A percentile compares a stretch with the other conserved stretches of the same genome.
phyloP scores from a whole-genome alignment of 2,113 vertebrate genomes.

The Alouatta palliata region DNA sequence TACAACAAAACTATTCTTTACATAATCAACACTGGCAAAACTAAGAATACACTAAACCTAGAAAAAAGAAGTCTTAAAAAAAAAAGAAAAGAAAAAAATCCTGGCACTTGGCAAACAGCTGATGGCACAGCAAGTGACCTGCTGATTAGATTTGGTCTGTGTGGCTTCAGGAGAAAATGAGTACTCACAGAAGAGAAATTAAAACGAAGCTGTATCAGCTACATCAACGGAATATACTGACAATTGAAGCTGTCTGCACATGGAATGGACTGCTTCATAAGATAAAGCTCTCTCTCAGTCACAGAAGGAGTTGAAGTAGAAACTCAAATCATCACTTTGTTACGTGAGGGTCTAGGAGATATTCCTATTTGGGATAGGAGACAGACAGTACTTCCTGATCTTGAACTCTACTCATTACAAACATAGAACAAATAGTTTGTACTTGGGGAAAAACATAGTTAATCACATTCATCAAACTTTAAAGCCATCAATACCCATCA shows the following conservation, averaged over 20 bases:
- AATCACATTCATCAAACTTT: not conserved
- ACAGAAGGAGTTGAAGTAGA: not conserved
- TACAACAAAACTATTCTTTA: not conserved
- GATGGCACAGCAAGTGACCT: not conserved
- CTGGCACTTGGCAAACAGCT: not conserved
- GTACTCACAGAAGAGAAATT: not conserved
- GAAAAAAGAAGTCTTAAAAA: not conserved
- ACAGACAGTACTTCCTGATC: not conserved
- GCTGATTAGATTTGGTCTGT: not conserved
- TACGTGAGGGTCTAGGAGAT: not conserved
- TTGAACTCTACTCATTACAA: not conserved
- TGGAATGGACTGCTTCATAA: not conserved
- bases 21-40: constrained; percentile 14
- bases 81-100: not conserved
- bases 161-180: not conserved
- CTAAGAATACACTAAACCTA: not conserved
- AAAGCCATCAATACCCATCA: constrained; percentile 3
- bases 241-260: not conserved
- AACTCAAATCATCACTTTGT: not conserved
- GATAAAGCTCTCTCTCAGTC: not conserved
- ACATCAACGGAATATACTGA: not conserved
- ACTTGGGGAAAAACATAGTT: not conserved
- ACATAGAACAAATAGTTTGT: not conserved
- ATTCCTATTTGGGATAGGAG: not conserved
- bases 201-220: not conserved